Percentiles rank a stretch among this genome's conserved stretches.
Evolutionary conservation across 2,888 invertebrate species (phyloP).

Genomic region (Allygus modestus): DNA sequence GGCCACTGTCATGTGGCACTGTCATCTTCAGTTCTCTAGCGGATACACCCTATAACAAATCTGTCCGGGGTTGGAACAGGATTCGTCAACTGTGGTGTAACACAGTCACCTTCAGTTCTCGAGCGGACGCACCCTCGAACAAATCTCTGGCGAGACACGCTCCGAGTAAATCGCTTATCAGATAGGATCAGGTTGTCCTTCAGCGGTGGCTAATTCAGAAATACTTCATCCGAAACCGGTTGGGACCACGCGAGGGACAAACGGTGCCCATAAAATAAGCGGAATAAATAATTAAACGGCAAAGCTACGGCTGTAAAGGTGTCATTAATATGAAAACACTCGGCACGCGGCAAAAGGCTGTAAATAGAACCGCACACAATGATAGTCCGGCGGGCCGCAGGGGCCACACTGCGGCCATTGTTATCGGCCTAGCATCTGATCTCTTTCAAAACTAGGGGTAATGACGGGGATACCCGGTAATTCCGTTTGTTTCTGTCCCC

Average conservation of each 20-base stretch:
- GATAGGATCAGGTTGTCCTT: slow-evolving; percentile 48
- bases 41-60: too few species aligned
- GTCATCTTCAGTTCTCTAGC: too few species aligned
- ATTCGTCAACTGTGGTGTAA: too few species aligned
- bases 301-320: slow-evolving; percentile 26
- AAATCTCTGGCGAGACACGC: background rate
- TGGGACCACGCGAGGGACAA: slow-evolving; percentile 22
- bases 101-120: background rate
- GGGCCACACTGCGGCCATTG: slow-evolving; percentile 6
- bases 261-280: slow-evolving; percentile 18
- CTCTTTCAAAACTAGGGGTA: slow-evolving; percentile 57
- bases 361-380: slow-evolving; percentile 13
- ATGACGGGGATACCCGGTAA: slow-evolving; percentile 39
- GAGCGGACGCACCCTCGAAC: slow-evolving; percentile 29
- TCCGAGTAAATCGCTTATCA: slow-evolving; percentile 41
- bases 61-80: too few species aligned
- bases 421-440: slow-evolving; percentile 38
- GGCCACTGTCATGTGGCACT: too few species aligned
- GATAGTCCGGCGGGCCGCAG: slow-evolving; percentile 16
- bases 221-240: slow-evolving; percentile 54
- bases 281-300: slow-evolving; percentile 52
- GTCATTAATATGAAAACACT: slow-evolving; percentile 50
- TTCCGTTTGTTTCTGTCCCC: slow-evolving; percentile 58
- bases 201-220: slow-evolving; percentile 44
- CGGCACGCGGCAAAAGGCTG: slow-evolving; percentile 10